Evolutionary conservation across 1,140 invertebrate genomes (phyloP).

Genomic region (Pararge aegeria): DNA sequence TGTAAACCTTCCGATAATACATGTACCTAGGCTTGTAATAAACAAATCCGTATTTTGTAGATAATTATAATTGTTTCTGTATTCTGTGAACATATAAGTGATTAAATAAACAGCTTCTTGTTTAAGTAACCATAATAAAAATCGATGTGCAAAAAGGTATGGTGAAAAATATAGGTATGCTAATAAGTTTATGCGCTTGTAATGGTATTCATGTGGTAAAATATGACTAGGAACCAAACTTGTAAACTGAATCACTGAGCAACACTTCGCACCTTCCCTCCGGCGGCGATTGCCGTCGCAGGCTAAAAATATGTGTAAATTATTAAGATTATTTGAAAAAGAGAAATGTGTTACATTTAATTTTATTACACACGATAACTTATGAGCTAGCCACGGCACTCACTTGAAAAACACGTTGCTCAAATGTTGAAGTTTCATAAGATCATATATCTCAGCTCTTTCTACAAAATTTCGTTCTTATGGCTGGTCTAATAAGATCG

Average conservation of each 20-base stretch:
- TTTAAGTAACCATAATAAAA: constrained; percentile 5
- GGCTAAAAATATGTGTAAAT: constrained; percentile 78
- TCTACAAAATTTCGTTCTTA: constrained; percentile 23
- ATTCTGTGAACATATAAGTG: too few relatives aligned
- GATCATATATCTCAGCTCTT: constrained; percentile 5
- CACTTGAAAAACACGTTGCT: constrained; percentile 71
- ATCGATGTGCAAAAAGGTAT: background rate
- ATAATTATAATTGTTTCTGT: too few relatives aligned
- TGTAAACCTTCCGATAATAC: too few relatives aligned
- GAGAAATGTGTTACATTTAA: constrained; percentile 80
- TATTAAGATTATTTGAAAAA: constrained; percentile 79
- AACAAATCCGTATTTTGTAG: too few relatives aligned
- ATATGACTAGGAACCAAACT: constrained; percentile 14
- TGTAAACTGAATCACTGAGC: constrained; percentile 14
- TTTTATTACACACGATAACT: constrained; percentile 79
- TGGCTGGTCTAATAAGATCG: background rate
- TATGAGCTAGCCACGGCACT: constrained; percentile 72
- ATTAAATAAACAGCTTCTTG: too few relatives aligned
- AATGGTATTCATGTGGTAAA: constrained; percentile 21
- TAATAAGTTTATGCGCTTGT: constrained; percentile 20
- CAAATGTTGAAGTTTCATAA: constrained; percentile 20
- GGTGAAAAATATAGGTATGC: background rate
- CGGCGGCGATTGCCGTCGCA: constrained; percentile 62
- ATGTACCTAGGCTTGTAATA: too few relatives aligned
- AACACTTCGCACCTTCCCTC: constrained; percentile 27